Evolutionary conservation across 2,797 vertebrate genomes (phyloP).

Genomic region (Protosalanx chinensis): DNA sequence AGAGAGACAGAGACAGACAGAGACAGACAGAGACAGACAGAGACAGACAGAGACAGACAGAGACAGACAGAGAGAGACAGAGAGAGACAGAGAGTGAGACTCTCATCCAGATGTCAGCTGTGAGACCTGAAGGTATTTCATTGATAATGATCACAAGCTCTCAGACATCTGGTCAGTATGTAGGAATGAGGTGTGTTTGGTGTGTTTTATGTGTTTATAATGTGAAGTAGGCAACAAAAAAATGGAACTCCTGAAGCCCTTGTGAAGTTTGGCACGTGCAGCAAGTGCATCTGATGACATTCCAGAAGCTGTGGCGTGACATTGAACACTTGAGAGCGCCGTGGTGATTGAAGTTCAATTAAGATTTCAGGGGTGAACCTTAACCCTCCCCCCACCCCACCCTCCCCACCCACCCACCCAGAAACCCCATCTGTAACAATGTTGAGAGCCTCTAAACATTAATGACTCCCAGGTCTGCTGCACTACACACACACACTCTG

Average conservation of each 20-base stretch:
- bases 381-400: too few species aligned
- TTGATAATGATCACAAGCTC: constrained; percentile 50
- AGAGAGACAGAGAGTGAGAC: background rate
- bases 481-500: constrained; percentile 66
- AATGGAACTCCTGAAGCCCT: background rate
- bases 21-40: too few species aligned
- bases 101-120: constrained; percentile 32
- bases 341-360: constrained; percentile 76
- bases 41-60: too few species aligned
- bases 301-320: constrained; percentile 74
- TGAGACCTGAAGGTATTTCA: constrained; percentile 43
- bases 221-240: constrained; percentile 64
- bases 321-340: constrained; percentile 68
- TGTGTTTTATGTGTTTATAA: constrained; percentile 64
- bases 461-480: constrained; percentile 74
- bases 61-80: background rate
- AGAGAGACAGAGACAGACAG: too few species aligned
- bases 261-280: constrained; percentile 62
- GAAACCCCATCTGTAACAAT: constrained; percentile 68
- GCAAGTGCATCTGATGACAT: constrained; percentile 75
- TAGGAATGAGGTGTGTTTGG: constrained; percentile 58
- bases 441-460: constrained; percentile 73
- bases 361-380: constrained; percentile 38
- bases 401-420: too few species aligned
- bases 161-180: constrained; percentile 54